A percentile compares a stretch with the other conserved stretches of the same genome.
These are phyloP conservation scores for Dendronephthya gigantea DNA, from an alignment of 64 coral and sea anemone species.

Conservation along the genomic window DNA sequence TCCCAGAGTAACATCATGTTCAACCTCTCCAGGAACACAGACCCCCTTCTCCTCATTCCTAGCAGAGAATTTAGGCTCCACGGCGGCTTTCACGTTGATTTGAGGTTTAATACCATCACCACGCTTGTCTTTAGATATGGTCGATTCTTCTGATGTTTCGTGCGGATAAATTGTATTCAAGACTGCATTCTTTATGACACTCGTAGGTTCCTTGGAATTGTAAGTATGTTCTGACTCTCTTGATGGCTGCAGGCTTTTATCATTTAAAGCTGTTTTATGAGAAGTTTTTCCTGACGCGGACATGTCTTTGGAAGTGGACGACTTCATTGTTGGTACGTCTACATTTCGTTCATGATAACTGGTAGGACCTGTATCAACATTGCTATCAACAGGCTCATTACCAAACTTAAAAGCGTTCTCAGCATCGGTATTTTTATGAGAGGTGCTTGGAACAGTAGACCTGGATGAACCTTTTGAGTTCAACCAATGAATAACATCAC, in stretches of 20 bases:
- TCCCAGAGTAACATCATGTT: slow-evolving; percentile 37
- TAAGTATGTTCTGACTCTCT: background rate
- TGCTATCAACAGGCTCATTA: background rate
- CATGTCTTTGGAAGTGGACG: background rate
- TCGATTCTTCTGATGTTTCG: background rate
- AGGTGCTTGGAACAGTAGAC: background rate
- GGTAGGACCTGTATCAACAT: background rate
- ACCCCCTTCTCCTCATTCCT: background rate
- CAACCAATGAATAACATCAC: background rate
- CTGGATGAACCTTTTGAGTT: background rate
- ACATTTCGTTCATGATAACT: background rate
- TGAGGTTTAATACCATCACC: slow-evolving; percentile 3
- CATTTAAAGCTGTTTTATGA: background rate
- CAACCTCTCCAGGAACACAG: background rate
- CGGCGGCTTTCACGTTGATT: slow-evolving; percentile 11
- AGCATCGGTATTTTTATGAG: background rate
- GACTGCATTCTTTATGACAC: background rate
- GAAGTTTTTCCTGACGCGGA: background rate
- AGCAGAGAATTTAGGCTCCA: background rate
- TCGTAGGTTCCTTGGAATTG: background rate
- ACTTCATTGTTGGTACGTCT: background rate
- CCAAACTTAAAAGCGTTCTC: background rate
- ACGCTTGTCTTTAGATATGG: background rate
- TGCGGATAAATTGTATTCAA: background rate
- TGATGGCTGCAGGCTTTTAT: background rate